Evolutionary conservation across 2,888 invertebrate species (phyloP).

Genomic region (Rhingia campestris): DNA sequence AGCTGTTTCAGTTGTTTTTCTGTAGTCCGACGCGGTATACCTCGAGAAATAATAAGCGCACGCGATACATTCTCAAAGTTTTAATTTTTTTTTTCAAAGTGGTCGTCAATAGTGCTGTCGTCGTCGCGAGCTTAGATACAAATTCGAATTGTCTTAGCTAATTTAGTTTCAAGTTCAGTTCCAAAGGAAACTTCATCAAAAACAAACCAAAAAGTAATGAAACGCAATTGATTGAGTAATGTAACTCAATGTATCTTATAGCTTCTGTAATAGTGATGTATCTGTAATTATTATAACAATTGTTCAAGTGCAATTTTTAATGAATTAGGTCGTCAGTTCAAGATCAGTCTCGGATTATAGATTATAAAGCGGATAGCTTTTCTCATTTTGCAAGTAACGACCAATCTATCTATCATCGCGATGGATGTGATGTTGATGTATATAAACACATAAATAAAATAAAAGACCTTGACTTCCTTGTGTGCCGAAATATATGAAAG

Average conservation of each 20-base stretch:
- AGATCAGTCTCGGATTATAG: slow-evolving; percentile 11
- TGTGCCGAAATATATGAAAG: background rate
- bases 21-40: slow-evolving; percentile 44
- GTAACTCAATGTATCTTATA: background rate
- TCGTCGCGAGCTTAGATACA: slow-evolving; percentile 2
- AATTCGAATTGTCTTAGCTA: slow-evolving; percentile 34
- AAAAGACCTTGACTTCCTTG: slow-evolving; percentile 68
- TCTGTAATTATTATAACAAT: background rate
- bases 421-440: background rate
- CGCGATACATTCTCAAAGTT: slow-evolving; percentile 25
- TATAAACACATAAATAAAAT: slow-evolving; percentile 33
- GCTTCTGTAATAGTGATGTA: slow-evolving; percentile 2
- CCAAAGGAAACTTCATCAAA: slow-evolving; percentile 42
- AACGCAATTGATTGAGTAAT: slow-evolving; percentile 41
- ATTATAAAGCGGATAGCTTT: background rate
- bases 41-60: slow-evolving; percentile 34
- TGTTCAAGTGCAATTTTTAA: slow-evolving; percentile 43
- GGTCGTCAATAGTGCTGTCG: background rate
- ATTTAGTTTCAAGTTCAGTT: slow-evolving; percentile 65
- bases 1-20: slow-evolving; percentile 66
- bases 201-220: slow-evolving; percentile 35
- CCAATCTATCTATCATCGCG: slow-evolving; percentile 4
- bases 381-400: background rate
- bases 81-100: background rate
- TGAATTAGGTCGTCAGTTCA: slow-evolving; percentile 59